Evolutionary conservation across 2,113 vertebrate species (phyloP).

Genomic region (Oceanites oceanicus): DNA sequence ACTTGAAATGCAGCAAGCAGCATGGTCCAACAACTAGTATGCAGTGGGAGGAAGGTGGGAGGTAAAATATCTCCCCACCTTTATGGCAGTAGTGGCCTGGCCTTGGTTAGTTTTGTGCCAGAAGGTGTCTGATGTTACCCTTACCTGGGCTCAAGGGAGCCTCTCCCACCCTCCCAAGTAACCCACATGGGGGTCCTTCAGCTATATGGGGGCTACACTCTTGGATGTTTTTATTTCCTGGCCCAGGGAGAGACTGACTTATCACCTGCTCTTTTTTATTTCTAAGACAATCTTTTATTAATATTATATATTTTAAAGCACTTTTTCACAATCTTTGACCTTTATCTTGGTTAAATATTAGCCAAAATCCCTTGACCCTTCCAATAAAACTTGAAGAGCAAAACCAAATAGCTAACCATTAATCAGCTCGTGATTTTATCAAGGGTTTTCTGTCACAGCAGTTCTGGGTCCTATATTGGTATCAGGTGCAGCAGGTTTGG

Average conservation of each 20-base stretch:
- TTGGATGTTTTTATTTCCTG: background rate
- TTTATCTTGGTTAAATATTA: slow-evolving; percentile 16
- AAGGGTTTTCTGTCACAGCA: background rate
- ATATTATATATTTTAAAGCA: background rate
- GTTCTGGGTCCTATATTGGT: background rate
- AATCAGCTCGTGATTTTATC: slow-evolving; percentile 11
- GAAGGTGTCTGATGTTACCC: background rate
- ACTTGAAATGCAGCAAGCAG: background rate
- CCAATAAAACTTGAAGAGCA: slow-evolving; percentile 25
- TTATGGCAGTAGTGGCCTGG: background rate
- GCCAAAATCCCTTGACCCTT: background rate
- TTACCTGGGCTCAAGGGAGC: background rate
- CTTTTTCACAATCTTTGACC: background rate
- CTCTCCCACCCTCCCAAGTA: background rate
- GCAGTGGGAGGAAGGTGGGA: background rate
- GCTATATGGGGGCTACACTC: background rate
- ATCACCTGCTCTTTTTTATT: background rate
- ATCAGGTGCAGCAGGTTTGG: background rate
- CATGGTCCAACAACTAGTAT: accelerated
- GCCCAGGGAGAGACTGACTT: background rate
- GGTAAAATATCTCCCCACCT: background rate
- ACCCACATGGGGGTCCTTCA: accelerated
- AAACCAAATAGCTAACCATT: background rate
- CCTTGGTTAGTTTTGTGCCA: background rate
- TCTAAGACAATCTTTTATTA: background rate